These are phyloP conservation scores for Caretta caretta DNA, from an alignment of 2,113 vertebrate genomes.

Conservation along the genomic window DNA sequence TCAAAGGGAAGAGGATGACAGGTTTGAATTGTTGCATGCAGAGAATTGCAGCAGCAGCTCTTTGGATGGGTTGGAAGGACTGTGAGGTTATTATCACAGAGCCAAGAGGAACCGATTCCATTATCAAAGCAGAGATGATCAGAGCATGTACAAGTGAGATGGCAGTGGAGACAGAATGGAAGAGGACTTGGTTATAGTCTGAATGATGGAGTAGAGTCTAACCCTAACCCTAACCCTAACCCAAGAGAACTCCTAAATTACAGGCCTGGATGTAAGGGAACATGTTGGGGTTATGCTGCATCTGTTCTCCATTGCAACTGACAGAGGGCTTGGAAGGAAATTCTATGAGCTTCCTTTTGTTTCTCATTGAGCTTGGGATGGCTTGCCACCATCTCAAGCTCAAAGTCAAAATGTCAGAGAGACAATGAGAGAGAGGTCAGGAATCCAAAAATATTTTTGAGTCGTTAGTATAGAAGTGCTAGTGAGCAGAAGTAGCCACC, in stretches of 20 bases:
- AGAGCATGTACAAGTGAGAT: background rate
- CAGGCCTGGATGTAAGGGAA: background rate
- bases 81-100: background rate
- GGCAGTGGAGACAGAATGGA: background rate
- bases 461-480: conserved; percentile 24
- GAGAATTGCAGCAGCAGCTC: background rate
- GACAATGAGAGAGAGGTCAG: background rate
- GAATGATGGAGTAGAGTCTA: background rate
- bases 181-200: background rate
- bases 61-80: background rate
- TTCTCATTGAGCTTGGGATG: background rate
- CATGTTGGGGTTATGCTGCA: background rate
- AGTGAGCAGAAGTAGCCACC: too few relatives aligned
- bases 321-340: too few relatives aligned
- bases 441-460: background rate
- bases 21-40: too few relatives aligned
- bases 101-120: background rate
- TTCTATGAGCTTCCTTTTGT: conserved; percentile 11
- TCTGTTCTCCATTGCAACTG: conserved; percentile 26
- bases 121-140: background rate
- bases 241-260: background rate
- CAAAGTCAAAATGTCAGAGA: background rate
- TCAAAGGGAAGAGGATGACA: background rate
- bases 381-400: background rate
- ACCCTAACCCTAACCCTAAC: background rate